Conservation (phyloP, 2,113 vertebrate species). For the Tachycineta bicolor region DNA sequence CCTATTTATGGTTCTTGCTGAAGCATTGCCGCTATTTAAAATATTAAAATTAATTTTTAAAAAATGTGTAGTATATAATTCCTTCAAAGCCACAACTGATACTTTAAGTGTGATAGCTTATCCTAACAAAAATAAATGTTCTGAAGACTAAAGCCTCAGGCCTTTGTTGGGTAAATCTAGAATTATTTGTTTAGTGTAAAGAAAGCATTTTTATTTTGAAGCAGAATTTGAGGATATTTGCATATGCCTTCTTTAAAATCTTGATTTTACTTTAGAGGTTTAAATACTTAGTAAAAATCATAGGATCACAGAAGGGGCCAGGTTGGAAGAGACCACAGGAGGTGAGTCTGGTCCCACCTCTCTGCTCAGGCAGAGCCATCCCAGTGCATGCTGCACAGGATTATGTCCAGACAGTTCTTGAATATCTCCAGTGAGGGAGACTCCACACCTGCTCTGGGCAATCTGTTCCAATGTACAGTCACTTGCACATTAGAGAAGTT, state of each 20-base stretch:
- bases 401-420: neutral
- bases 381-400: neutral
- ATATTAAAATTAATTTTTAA: neutral
- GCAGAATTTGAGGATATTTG: neutral
- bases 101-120: neutral
- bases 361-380: neutral
- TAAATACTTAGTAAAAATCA: neutral
- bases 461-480: neutral
- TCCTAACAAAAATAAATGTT: neutral
- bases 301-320: neutral
- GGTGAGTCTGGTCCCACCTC: neutral
- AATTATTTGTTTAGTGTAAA: neutral
- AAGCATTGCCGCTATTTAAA: neutral
- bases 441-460: neutral
- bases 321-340: neutral
- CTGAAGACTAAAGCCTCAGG: neutral
- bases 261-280: neutral
- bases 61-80: neutral
- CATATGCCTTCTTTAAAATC: neutral
- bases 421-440: neutral
- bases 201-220: neutral
- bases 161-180: neutral
- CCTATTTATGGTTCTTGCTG: neutral
- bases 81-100: neutral
- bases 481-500: neutral